Evolutionary conservation across 2,113 vertebrate species (phyloP).

Genomic region (Tylochromis polylepis): DNA sequence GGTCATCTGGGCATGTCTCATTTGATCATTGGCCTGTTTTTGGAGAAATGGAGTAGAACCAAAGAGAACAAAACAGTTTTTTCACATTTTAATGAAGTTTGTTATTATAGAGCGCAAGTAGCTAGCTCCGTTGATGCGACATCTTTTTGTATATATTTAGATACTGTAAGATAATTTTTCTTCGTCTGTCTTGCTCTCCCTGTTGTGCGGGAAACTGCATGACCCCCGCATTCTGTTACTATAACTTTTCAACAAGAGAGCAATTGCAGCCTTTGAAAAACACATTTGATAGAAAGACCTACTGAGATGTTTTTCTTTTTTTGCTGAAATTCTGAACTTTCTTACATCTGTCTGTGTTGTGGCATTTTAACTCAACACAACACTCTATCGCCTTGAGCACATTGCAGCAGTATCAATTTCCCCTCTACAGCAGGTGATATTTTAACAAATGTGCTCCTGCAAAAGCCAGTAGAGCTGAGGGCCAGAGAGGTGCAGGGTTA

Average conservation of each 20-base stretch:
- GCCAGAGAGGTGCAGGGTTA: slow-evolving; percentile 72
- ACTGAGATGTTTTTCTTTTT: slow-evolving; percentile 12
- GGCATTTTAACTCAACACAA: slow-evolving; percentile 62
- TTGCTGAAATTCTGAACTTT: slow-evolving; percentile 25
- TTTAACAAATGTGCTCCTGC: slow-evolving; percentile 82
- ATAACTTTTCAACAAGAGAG: neutral
- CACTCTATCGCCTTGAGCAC: slow-evolving; percentile 56
- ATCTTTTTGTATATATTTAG: slow-evolving; percentile 16
- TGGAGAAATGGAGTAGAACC: slow-evolving; percentile 67
- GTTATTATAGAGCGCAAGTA: slow-evolving; percentile 26
- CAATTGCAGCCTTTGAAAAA: neutral
- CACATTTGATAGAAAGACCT: neutral
- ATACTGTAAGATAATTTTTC: neutral
- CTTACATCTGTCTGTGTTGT: slow-evolving; percentile 44
- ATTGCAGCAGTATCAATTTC: slow-evolving; percentile 82
- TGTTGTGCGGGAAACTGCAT: slow-evolving; percentile 10
- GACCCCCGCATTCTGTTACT: neutral
- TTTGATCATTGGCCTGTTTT: slow-evolving; percentile 62
- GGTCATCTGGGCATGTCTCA: slow-evolving; percentile 72
- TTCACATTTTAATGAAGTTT: slow-evolving; percentile 65
- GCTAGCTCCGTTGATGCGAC: neutral
- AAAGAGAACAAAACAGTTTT: slow-evolving; percentile 61
- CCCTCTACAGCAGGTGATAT: slow-evolving; percentile 77
- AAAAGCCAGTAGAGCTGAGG: slow-evolving; percentile 64
- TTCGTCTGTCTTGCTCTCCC: slow-evolving; percentile 16